Conservation (phyloP, 2,113 vertebrate species). For the Leucoraja erinaceus region DNA sequence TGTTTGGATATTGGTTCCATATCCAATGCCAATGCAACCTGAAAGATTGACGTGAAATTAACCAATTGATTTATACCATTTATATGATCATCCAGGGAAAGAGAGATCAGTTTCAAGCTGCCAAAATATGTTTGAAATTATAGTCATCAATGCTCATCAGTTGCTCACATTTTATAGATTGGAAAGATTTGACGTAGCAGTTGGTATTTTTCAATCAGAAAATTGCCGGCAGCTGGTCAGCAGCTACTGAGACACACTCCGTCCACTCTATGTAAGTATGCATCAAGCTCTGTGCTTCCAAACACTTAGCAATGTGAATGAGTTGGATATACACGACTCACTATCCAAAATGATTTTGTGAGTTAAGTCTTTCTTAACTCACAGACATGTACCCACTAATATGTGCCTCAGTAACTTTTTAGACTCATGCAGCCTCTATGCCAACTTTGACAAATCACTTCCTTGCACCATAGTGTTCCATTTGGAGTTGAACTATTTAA, state of each 20-base stretch:
- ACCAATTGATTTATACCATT: background rate
- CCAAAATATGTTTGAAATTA: too few relatives aligned
- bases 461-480: background rate
- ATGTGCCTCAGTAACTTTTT: background rate
- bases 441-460: background rate
- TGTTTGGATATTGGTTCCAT: background rate
- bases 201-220: background rate
- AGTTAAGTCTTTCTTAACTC: background rate
- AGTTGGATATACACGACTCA: background rate
- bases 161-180: background rate
- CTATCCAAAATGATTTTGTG: background rate
- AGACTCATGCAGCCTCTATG: background rate
- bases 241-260: background rate
- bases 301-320: background rate
- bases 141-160: too few relatives aligned
- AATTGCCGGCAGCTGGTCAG: background rate
- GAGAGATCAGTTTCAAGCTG: too few relatives aligned
- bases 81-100: background rate
- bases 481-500: background rate
- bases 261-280: background rate
- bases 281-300: background rate
- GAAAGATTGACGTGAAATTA: too few relatives aligned
- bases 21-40: background rate
- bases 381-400: conserved; percentile 7
- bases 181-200: background rate